Conservation (phyloP, 2,797 vertebrate genomes). For the Halcyon badia region DNA sequence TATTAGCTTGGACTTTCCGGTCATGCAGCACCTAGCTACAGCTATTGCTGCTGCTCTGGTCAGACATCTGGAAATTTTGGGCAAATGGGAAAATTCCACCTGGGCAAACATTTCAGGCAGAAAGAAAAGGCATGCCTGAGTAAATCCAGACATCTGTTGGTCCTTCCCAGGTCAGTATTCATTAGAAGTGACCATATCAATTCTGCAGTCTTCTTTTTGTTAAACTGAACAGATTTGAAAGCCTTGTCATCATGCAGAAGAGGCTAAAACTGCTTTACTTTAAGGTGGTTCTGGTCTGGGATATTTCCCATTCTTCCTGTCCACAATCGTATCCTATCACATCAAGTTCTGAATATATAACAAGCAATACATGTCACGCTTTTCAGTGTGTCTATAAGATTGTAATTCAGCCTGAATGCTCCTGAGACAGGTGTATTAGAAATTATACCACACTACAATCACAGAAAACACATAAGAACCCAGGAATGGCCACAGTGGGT, state of each 20-base stretch:
- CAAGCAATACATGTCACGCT: neutral
- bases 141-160: neutral
- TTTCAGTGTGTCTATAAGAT: neutral
- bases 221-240: neutral
- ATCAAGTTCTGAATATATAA: neutral
- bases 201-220: neutral
- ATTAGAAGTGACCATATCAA: neutral
- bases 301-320: neutral
- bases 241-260: neutral
- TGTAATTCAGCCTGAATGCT: neutral
- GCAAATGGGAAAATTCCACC: conserved; percentile 29
- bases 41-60: neutral
- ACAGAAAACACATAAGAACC: neutral
- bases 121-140: conserved; percentile 8
- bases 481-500: neutral
- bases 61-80: conserved; percentile 5
- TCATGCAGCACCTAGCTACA: neutral
- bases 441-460: neutral
- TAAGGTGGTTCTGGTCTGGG: neutral
- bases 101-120: conserved; percentile 3
- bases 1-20: neutral
- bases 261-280: neutral
- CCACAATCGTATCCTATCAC: neutral
- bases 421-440: neutral
- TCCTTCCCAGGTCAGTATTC: neutral